Evolutionary conservation across 2,888 invertebrate genomes (phyloP), one percentile per base, ranked within the genome.

Genomic region (Cephus nigrinus): DNA sequence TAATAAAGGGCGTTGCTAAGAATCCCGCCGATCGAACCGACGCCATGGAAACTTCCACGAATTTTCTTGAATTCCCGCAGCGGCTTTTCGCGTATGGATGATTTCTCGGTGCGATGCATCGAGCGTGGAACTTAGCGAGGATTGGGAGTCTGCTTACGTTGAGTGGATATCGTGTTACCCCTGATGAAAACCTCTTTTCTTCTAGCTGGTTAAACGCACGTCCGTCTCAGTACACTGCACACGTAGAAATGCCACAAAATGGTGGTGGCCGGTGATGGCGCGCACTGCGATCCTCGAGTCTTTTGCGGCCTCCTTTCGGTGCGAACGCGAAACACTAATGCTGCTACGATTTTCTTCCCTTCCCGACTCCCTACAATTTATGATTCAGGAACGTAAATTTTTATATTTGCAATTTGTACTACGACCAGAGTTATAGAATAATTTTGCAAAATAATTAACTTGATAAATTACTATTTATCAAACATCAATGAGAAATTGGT

Each of bases 191-290:
- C 55, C 55, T 40, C 40, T 78, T 74, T 31, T 12, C 31, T 55
- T 11, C 23, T 55, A 23, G 55, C 23, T 55, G 55, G 55, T 55
- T 33, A 71, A 78, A 78, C 78, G 79, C 81, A 84, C 82, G 81
- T 80, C 83, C 81, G 78, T 73, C 79, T 78, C 74, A 75, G 36
- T 23, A 77, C 83, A 85, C 84, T 80, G 84, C 84, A 84, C 86
- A 86, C 85, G 85, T 84, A 86, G 86, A 86, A 86, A 87, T 87
- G 86, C 84, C 80, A 85, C 82, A 87, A 84, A 84, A 86, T 85
- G 85, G 78, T 72, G 78, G 31, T 31, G 4, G 79, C 76, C 85
- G 85, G 78, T 72, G 78, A 15, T 31, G 4, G 79, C 76, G 76
- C 74, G 72, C 75, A 33, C 80, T 74, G 80, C 79, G 80, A 76